phyloP scores from a whole-genome alignment of 2,113 vertebrate species.

The Phrynosoma platyrhinos region DNA sequence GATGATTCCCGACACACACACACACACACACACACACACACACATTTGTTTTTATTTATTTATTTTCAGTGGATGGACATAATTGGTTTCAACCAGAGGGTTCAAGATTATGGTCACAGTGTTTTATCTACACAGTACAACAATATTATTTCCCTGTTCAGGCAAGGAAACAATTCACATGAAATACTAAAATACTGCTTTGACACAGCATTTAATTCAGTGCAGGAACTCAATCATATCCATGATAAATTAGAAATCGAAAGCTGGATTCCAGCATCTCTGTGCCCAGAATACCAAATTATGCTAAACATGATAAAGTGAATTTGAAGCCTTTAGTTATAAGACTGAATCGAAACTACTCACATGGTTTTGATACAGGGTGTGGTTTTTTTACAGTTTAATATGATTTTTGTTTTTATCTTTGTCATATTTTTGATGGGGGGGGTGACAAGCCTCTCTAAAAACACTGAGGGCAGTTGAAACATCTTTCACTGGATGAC shows the following conservation, averaged over 20 bases:
- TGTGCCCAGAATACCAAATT: neutral
- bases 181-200: neutral
- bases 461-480: neutral
- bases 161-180: neutral
- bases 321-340: constrained; percentile 1
- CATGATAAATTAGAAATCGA: neutral
- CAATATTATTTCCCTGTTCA: constrained; percentile 2
- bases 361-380: neutral
- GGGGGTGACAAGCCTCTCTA: no score
- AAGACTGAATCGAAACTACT: neutral
- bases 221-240: neutral
- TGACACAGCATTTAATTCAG: constrained; percentile 6
- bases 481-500: neutral
- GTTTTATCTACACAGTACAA: neutral
- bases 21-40: no score
- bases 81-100: neutral
- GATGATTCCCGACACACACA: neutral
- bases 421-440: neutral
- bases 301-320: neutral
- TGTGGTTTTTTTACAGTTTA: neutral
- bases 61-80: neutral
- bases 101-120: neutral
- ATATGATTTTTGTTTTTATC: neutral
- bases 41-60: no score
- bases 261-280: neutral